A percentile compares a stretch with the other conserved stretches of the same genome.
Conservation (phyloP, 2,888 invertebrate species). For the Ennomos quercinarius region DNA sequence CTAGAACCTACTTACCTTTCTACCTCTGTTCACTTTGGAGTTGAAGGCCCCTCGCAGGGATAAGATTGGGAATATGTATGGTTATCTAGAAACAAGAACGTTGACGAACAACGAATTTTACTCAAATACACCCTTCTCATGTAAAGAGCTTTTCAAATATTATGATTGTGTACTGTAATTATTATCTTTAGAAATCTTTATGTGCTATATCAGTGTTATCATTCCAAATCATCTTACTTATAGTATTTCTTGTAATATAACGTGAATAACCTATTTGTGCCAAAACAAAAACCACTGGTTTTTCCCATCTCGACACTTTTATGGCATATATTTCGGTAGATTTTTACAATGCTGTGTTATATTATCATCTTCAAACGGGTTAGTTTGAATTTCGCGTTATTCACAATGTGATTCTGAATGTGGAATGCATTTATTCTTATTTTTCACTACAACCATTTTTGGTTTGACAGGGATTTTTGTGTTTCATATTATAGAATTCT, state of each 20-base stretch:
- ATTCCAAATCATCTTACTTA: background rate
- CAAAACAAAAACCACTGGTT: slow-evolving; percentile 8
- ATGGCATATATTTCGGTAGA: slow-evolving; percentile 9
- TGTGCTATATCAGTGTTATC: background rate
- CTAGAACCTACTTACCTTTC: too few relatives aligned
- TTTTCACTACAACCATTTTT: background rate
- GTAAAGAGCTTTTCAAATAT: too few relatives aligned
- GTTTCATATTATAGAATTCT: too few relatives aligned
- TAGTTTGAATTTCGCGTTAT: slow-evolving; percentile 30
- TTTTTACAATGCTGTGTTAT: slow-evolving; percentile 17
- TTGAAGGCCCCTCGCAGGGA: too few relatives aligned
- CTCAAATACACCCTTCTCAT: too few relatives aligned
- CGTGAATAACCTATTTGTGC: slow-evolving; percentile 4
- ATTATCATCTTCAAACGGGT: slow-evolving; percentile 28
- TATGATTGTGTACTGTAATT: too few relatives aligned
- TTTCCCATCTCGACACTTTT: slow-evolving; percentile 9
- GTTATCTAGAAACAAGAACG: too few relatives aligned
- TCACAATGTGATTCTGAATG: slow-evolving; percentile 23
- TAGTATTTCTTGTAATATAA: slow-evolving; percentile 3
- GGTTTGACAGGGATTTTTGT: too few relatives aligned
- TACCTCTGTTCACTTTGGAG: too few relatives aligned
- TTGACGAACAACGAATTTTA: too few relatives aligned
- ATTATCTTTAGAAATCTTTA: too few relatives aligned
- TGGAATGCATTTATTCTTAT: slow-evolving; percentile 29
- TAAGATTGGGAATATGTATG: too few relatives aligned